Evolutionary conservation across 2,797 vertebrate species (phyloP), one percentile per base, ranked within the genome.

Genomic region (Sebastes minor): DNA sequence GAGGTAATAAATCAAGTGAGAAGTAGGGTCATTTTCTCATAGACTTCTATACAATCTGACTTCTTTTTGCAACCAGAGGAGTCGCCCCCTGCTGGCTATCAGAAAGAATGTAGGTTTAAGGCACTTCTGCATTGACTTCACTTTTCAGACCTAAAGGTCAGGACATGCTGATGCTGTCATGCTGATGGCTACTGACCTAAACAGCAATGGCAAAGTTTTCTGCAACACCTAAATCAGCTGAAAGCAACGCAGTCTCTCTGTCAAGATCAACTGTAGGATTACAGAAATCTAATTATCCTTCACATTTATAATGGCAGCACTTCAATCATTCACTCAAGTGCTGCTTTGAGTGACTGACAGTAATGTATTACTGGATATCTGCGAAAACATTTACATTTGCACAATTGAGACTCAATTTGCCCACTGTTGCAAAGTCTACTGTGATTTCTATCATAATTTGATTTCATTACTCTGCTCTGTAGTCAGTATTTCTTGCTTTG

Each of bases 201-300:
- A 25, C 23, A 22, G 2, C 13, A 25, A 6, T 4, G 25, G 20
- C 9, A 52, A 30, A 13, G 7, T 69, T 55, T 77, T 23, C 35
- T 8, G 6, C 25, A 18, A 32, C 46, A 55, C 38, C 38, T 46
- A 9, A 22, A 71, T 52, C 20, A 14, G 59, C 13, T 22, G 27
- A 23, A 62, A 33, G 25, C 12, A 57, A 11, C 49, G 22, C 42
- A 7, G 52, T 27, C 32, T 67, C 16, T 57, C 23, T 32, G 27
- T 69, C 16, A 23, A 7, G 30, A 76, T 82, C 66, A 59, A 28
- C 46, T 32, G 49, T 7, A 2, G 35, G 62, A 76, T 80, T 60
- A 64, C 61, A 74, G 14, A 79, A 67, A 84, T 78, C 27, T 6
- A 84, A 83, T 83, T 69, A 70, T 42, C 49, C 20, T 28, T 33